Evolutionary conservation across 2,888 invertebrate species (phyloP), one percentile per base, ranked within the genome.

Genomic region (Anoncus sp.): DNA sequence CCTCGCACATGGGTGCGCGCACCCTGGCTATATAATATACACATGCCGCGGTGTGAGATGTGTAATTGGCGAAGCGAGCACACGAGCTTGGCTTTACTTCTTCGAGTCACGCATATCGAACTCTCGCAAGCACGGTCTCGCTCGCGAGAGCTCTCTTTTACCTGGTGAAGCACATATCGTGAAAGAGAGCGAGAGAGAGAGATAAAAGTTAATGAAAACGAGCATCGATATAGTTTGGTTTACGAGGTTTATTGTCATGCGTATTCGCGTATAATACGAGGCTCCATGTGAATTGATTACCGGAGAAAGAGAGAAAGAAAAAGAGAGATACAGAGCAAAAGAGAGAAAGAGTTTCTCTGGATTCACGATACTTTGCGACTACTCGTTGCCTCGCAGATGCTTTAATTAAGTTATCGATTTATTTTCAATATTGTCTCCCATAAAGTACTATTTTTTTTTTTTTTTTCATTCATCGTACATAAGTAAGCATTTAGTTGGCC

Each of bases 381-480:
- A 82, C 63, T 83, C 84, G 82, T 81, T 75, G 70, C 75, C 75
- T 74, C 77, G 76, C 35, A 76, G 79, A 67, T 79, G 82, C 80
- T 85, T 89, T 89, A 90, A 90, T 90, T 89, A 88, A 89, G 87
- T 88, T 87, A 89, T 88, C 87, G 86, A 88, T 89, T 89, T 89
- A 88, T 88, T 87, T 89, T 87, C 86, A 80, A 84, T 85, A 87
- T 86, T 86, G 84, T 85, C 79, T 71, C 67, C 73, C 78, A 78
- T 83, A 80, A 82, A 84, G 49, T 72, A 45, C 20, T n/a, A 7
- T 62, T 63, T 79, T 73, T 77, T 63, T 51, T 35, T 10, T 47
- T 49, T 35, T 51, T 65, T 47, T 5, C 57, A 49, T 60, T 63
- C 20, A 38, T 12, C 59, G 20, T 69, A 66, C 75, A 75, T 82